Percentiles rank a stretch among this genome's conserved stretches.
Conservation (phyloP, 1,140 invertebrate species). For the Drosophila parabipectinata region DNA sequence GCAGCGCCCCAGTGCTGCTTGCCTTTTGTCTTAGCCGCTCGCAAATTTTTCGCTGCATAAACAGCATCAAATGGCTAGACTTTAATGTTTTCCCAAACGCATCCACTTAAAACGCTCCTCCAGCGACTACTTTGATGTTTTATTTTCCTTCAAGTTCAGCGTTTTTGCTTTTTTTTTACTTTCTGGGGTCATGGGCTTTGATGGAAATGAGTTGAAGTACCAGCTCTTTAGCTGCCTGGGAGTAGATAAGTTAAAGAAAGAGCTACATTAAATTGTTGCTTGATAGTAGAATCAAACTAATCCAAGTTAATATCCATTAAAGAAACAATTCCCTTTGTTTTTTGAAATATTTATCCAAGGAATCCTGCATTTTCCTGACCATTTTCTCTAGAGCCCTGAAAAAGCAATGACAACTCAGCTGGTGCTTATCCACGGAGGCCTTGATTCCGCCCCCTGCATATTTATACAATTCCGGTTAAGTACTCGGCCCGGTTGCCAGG, state of each 20-base stretch:
- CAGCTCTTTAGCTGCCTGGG: not conserved
- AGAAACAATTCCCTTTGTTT: not conserved
- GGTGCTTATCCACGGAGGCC: not conserved
- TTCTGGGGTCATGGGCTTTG: conserved; percentile 1
- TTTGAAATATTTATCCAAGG: no score
- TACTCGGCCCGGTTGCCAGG: conserved; percentile 37
- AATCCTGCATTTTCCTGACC: no score
- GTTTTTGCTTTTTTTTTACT: not conserved
- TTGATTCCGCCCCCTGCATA: not conserved
- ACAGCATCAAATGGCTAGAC: conserved; percentile 55
- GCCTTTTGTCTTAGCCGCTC: conserved; percentile 33
- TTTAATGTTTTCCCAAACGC: conserved; percentile 66
- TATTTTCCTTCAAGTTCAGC: conserved; percentile 12
- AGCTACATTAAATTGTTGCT: not conserved
- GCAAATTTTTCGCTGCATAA: conserved; percentile 43
- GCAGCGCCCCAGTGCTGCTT: conserved; percentile 11
- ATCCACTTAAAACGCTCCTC: conserved; percentile 64
- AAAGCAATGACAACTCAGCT: conserved; percentile 20
- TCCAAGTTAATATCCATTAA: not conserved
- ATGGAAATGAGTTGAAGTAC: conserved; percentile 23
- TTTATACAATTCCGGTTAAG: conserved; percentile 42
- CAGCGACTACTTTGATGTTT: conserved; percentile 65
- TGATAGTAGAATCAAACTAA: no score
- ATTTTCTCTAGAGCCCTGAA: not conserved
- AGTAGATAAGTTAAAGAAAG: conserved; percentile 15